Base-by-base conservation (phyloP, 2,797 vertebrate genomes). In the Notoglanidium macrostoma region DNA sequence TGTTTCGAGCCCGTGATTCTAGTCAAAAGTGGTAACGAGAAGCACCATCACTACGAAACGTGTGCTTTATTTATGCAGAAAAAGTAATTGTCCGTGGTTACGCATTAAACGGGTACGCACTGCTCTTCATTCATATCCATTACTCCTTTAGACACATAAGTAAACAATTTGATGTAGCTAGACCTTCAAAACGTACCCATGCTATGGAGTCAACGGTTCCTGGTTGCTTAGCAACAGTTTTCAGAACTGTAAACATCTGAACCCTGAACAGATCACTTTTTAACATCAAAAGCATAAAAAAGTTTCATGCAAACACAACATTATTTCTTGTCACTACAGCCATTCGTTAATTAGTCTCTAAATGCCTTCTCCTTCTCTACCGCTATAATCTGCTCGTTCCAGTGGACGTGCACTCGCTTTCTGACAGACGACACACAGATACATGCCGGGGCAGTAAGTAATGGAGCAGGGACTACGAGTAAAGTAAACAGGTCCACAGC, bases 371-470 rank as follows among this genome's bases (percentile, higher is more conserved):
- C 6, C 12, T 61, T 61, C 49, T 32, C n/a, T 10, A 54, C 26
- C 74, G 26, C 32, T 23, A 8, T 14, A 1, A 8, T 23, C 32
- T 26, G 57, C 61, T 81, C 26, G n/a, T 65, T 82, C 40, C 79
- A 46, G 35, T n/a, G 12, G 40, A 65, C 59, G 14, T 63, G 59
- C 40, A 17, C 54, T 80, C 5, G 3, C 14, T n/a, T 46, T 81
- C 40, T 90, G 93, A 94, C 90, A 90, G 92, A 94, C 92, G 92
- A 93, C 86, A 90, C 87, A 84, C n/a, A 61, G 86, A 67, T 12
- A 85, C 82, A 76, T 83, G 83, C 81, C 59, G 63, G 63, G 86
- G 85, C 84, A 78, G 82, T 67, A 89, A 40, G 19, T 85, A 63
- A 74, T 61, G 21, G 54, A 87, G 83, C 67, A 55, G 51, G 65